These are phyloP conservation scores for Opisthograptis luteolata DNA, from an alignment of 2,888 invertebrate genomes.

Conservation along the genomic window DNA sequence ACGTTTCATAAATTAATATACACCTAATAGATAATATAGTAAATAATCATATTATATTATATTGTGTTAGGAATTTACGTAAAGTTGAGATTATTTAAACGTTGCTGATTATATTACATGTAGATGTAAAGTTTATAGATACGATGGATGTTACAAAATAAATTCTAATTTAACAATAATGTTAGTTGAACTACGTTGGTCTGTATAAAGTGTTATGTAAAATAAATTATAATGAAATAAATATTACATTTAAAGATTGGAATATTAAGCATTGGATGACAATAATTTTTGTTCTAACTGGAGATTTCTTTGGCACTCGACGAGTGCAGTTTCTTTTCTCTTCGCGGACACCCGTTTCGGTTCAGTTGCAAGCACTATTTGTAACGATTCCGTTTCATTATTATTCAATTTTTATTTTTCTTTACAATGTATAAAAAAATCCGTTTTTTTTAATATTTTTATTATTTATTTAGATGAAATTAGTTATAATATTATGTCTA, in stretches of 20 bases:
- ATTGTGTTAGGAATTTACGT: slow-evolving; percentile 44
- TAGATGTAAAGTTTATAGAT: slow-evolving; percentile 63
- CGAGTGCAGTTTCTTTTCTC: slow-evolving; percentile 46
- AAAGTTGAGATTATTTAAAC: slow-evolving; percentile 60
- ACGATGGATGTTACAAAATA: slow-evolving; percentile 49
- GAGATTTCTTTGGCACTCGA: slow-evolving; percentile 52
- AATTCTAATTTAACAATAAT: slow-evolving; percentile 49
- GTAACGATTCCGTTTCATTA: neutral
- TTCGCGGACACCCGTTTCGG: slow-evolving; percentile 29
- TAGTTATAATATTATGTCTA: neutral
- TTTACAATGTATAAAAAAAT: too few relatives aligned
- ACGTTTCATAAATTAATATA: slow-evolving; percentile 9
- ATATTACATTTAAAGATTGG: slow-evolving; percentile 70
- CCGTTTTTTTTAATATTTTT: too few relatives aligned
- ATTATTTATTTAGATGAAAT: neutral
- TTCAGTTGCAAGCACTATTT: slow-evolving; percentile 16
- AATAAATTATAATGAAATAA: slow-evolving; percentile 61
- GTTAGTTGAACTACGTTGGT: slow-evolving; percentile 59
- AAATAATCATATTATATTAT: slow-evolving; percentile 14
- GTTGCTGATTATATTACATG: slow-evolving; percentile 47
- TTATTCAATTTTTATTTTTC: neutral
- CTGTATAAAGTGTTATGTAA: slow-evolving; percentile 75
- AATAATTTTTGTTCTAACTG: slow-evolving; percentile 77
- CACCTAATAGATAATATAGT: slow-evolving; percentile 1
- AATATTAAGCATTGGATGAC: slow-evolving; percentile 81